Evolutionary conservation across 1,140 invertebrate species (phyloP).

Genomic region (Luehdorfia chinensis): DNA sequence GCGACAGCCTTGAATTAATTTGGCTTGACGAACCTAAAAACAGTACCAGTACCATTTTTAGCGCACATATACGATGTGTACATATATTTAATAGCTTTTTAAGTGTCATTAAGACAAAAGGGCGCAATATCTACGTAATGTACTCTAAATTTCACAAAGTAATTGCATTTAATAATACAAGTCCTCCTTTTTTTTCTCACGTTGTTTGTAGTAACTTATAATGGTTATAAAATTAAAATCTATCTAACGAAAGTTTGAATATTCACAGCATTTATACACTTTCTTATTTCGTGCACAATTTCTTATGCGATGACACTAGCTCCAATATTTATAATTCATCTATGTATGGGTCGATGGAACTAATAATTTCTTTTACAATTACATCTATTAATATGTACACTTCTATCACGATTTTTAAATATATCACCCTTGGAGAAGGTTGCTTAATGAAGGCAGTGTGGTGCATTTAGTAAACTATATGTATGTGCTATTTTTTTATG

Average conservation of each 20-base stretch:
- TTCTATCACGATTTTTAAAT: constrained; percentile 20
- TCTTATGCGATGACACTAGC: constrained; percentile 9
- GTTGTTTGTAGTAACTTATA: neutral
- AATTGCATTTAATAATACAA: too few relatives aligned
- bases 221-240: too few relatives aligned
- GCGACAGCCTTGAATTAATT: too few relatives aligned
- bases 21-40: too few relatives aligned
- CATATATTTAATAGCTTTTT: too few relatives aligned
- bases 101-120: too few relatives aligned
- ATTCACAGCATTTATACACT: neutral
- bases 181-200: too few relatives aligned
- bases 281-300: constrained; percentile 4
- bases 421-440: constrained; percentile 49
- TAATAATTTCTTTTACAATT: constrained; percentile 24
- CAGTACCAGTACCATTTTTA: too few relatives aligned
- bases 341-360: constrained; percentile 5
- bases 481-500: constrained; percentile 39
- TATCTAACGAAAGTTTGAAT: too few relatives aligned
- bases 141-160: too few relatives aligned
- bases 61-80: too few relatives aligned
- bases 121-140: too few relatives aligned
- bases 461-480: constrained; percentile 54
- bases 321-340: constrained; percentile 7
- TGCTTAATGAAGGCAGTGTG: constrained; percentile 47
- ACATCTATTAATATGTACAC: constrained; percentile 6